Base-by-base conservation (phyloP, 2,888 invertebrate species). In the Apamea sordens region DNA sequence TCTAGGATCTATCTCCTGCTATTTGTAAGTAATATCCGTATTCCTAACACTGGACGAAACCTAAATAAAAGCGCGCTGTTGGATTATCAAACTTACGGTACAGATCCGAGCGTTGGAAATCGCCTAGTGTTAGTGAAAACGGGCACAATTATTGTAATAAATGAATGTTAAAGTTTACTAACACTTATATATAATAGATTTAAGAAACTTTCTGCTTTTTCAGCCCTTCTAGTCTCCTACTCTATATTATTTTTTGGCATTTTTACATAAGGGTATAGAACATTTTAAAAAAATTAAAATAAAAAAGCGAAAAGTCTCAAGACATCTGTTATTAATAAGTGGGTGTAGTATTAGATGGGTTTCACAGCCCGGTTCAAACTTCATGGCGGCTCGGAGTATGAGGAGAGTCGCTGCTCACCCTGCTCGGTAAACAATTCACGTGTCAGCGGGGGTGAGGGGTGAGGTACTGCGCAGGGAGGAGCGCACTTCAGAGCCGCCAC, bases 201-300 rank as follows among this genome's bases (percentile, higher is more conserved):
- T 50, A 72, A 32, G 71, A 28, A 69, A 28, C 68, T 77, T 82
- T 73, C 41, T 56, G 63, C 69, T 67, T 75, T 70, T 70, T 67
- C 47, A 50, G 41, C 70, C 70, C 61, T 68, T 75, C 77, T 86
- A 82, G 86, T 86, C 83, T 75, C 18, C 13, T 70, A 32, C 2
- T 56, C 11, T 15, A 76, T 72, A 68, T 59, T 41, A 28, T 72
- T 77, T 82, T 75, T 76, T 73, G 73, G 65, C 28, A 64, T 59
- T 67, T 81, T 77, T 77, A 72, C 32, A 64, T 41, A 73, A 32
- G 85, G 67, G 70, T 73, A 15, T 63, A 44, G 41, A 50, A 71
- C 36, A 75, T 63, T 36, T 18, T 4, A 24, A 8, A 28, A 61
- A 21, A 53, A 53, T 11, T 18, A 2, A 59, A 18, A 71, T 47